These are phyloP conservation scores for Agrochola lychnidis DNA, from an alignment of 2,888 invertebrate species.

Conservation along the genomic window DNA sequence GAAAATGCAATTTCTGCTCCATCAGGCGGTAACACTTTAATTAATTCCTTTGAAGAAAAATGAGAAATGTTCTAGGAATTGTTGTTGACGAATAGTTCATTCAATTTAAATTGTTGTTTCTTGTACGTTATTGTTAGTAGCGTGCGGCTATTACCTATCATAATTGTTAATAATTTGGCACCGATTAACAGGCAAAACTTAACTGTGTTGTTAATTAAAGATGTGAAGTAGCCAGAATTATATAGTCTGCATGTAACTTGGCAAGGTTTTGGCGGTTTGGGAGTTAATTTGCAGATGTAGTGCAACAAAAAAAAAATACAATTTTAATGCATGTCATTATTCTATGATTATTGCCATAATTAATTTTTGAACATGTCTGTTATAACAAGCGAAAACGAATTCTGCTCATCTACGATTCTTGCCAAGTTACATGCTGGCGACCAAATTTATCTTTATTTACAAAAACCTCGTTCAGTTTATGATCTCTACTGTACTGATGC, in stretches of 20 bases:
- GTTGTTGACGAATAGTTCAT: constrained; percentile 24
- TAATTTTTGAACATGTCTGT: too few relatives aligned
- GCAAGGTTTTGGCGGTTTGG: too few relatives aligned
- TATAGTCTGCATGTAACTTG: too few relatives aligned
- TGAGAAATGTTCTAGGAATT: constrained; percentile 42
- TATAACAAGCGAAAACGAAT: too few relatives aligned
- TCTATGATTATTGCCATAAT: too few relatives aligned
- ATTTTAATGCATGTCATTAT: too few relatives aligned
- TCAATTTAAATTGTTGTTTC: constrained; percentile 11
- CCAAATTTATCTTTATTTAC: background rate
- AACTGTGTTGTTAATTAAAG: too few relatives aligned
- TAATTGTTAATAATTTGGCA: background rate
- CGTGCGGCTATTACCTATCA: background rate
- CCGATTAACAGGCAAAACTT: background rate
- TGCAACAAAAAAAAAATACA: too few relatives aligned
- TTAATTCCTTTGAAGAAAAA: constrained; percentile 69
- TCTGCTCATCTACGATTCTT: too few relatives aligned
- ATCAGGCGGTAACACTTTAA: constrained; percentile 71
- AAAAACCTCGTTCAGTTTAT: background rate
- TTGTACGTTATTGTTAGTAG: background rate
- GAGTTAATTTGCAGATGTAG: too few relatives aligned
- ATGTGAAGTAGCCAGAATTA: background rate
- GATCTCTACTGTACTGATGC: background rate
- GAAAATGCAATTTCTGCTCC: constrained; percentile 68
- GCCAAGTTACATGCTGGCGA: background rate